phyloP scores from a whole-genome alignment of 2,113 vertebrate species.

The Ramphastos sulfuratus region DNA sequence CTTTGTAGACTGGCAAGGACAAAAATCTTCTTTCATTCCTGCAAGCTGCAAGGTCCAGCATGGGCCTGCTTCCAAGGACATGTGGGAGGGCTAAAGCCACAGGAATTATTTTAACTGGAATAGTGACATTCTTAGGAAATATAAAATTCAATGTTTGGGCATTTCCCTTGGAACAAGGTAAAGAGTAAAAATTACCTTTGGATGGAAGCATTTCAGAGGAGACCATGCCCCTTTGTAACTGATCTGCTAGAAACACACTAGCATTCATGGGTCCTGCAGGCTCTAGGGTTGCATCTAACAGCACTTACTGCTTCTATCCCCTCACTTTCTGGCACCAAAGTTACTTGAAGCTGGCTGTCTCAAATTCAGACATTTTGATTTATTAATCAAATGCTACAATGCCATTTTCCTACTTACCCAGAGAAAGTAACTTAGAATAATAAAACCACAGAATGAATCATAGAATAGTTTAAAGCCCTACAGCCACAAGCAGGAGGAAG shows the following conservation, averaged over 20 bases:
- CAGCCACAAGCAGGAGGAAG: constrained; percentile 71
- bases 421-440: constrained; percentile 31
- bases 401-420: not conserved
- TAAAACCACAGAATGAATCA: too few species aligned
- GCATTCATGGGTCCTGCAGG: too few species aligned
- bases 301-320: not conserved
- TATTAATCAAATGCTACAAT: not conserved
- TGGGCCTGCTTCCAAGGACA: not conserved
- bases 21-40: not conserved
- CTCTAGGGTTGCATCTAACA: not conserved
- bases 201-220: not conserved
- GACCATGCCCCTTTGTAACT: not conserved
- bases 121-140: not conserved
- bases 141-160: not conserved
- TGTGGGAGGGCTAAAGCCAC: not conserved
- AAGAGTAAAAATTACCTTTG: not conserved
- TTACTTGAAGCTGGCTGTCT: not conserved
- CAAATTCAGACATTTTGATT: not conserved
- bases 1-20: not conserved
- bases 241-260: not conserved
- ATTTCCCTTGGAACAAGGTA: not conserved
- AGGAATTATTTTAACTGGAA: not conserved
- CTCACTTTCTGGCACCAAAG: not conserved
- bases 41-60: not conserved
- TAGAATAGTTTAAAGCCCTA: constrained; percentile 48